phyloP scores from a whole-genome alignment of 2,113 vertebrate genomes.

The Daubentonia madagascariensis region DNA sequence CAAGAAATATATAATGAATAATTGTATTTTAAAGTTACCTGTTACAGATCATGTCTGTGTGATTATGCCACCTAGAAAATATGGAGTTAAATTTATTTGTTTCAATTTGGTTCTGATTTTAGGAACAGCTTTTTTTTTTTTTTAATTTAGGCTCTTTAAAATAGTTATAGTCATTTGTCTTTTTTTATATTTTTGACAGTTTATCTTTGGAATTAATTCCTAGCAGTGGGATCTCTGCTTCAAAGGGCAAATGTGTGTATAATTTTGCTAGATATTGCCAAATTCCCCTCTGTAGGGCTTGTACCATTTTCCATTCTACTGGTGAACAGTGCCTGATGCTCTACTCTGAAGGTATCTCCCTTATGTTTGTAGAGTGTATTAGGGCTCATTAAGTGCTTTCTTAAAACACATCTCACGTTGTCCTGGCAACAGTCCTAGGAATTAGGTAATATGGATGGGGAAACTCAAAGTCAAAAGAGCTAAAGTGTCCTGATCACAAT shows the following conservation, averaged over 20 bases:
- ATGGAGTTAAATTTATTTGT: not conserved
- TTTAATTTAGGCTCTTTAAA: slow-evolving; percentile 35
- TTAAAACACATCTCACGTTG: not conserved
- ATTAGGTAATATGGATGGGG: not conserved
- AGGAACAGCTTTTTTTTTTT: not conserved
- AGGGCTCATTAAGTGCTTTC: not conserved
- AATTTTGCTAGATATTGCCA: not conserved
- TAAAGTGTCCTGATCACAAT: not conserved
- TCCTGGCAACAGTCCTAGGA: not conserved
- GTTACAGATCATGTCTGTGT: not conserved
- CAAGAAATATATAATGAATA: not conserved
- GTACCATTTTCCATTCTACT: not conserved
- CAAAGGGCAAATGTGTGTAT: not conserved
- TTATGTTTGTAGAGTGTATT: not conserved
- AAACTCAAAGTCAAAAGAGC: not conserved
- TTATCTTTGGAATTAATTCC: slow-evolving; percentile 26
- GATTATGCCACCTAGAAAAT: not conserved
- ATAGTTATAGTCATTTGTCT: not conserved
- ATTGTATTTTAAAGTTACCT: not conserved
- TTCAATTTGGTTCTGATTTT: slow-evolving; percentile 28
- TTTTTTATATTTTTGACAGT: not conserved
- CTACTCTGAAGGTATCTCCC: not conserved
- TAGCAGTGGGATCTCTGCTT: not conserved
- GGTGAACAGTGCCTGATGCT: not conserved
- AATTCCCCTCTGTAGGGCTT: not conserved